phyloP scores from a whole-genome alignment of 2,797 vertebrate species.

The Danio aesculapii region DNA sequence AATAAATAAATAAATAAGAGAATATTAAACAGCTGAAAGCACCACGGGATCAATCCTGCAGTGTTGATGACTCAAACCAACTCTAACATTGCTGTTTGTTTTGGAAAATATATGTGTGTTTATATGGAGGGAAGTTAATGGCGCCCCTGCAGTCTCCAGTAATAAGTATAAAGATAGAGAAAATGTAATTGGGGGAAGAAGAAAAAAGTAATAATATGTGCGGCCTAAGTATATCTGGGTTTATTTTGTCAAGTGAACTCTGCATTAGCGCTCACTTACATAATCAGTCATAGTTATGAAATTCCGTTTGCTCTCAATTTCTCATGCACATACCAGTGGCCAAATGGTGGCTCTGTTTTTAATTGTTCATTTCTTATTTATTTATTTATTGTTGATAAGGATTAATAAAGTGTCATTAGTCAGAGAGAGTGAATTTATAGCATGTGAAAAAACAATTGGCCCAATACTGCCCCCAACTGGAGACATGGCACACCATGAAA shows the following conservation, averaged over 20 bases:
- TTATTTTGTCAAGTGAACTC: not conserved
- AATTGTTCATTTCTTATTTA: slow-evolving; percentile 15
- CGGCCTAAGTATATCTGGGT: not conserved
- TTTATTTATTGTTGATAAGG: slow-evolving; percentile 49
- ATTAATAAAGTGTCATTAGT: slow-evolving; percentile 37
- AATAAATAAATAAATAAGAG: not conserved
- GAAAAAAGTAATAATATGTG: not conserved
- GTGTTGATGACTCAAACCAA: slow-evolving; percentile 31
- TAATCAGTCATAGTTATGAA: slow-evolving; percentile 4
- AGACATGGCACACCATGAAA: slow-evolving; percentile 20
- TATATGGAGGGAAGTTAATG: slow-evolving; percentile 8
- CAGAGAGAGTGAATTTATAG: slow-evolving; percentile 26
- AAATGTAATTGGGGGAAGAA: not conserved
- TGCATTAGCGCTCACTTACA: not conserved
- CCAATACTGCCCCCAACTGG: slow-evolving; percentile 58
- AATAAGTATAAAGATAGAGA: slow-evolving; percentile 24
- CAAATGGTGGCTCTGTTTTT: slow-evolving; percentile 36
- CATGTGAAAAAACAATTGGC: slow-evolving; percentile 32
- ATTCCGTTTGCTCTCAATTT: slow-evolving; percentile 39
- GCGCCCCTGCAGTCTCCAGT: slow-evolving; percentile 21
- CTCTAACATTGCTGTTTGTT: slow-evolving; percentile 33
- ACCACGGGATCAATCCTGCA: slow-evolving; percentile 7
- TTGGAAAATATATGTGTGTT: not conserved
- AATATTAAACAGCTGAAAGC: slow-evolving; percentile 18
- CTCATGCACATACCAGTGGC: slow-evolving; percentile 32